These are phyloP conservation scores for Cheiracanthium punctorium DNA, from an alignment of 2,888 invertebrate species.

Conservation along the genomic window DNA sequence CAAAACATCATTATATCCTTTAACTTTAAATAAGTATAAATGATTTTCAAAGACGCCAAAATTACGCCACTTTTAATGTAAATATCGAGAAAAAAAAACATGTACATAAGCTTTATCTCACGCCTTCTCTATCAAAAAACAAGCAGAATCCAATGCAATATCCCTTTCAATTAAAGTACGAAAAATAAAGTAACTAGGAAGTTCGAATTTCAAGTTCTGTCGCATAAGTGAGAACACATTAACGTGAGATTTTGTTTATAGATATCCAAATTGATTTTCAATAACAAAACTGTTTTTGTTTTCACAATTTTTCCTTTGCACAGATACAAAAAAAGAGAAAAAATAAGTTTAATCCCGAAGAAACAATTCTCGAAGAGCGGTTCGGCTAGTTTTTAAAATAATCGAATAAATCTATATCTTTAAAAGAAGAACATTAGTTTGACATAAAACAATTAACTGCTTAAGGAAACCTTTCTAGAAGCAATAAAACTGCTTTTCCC, in stretches of 20 bases:
- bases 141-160: neutral
- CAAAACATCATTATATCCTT: too few species aligned
- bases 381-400: neutral
- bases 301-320: neutral
- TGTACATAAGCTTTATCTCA: too few species aligned
- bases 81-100: too few species aligned
- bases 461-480: neutral
- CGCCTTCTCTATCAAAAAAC: too few species aligned
- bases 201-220: neutral
- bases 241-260: neutral
- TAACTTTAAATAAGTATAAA: too few species aligned
- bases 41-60: too few species aligned
- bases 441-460: constrained; percentile 15
- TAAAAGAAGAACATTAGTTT: neutral
- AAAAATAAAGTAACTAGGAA: neutral
- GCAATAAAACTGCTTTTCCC: neutral
- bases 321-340: neutral
- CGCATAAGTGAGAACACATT: neutral
- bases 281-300: neutral
- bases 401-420: neutral
- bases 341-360: neutral
- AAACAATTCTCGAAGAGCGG: neutral
- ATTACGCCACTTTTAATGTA: too few species aligned
- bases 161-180: neutral
- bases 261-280: constrained; percentile 4